Evolutionary conservation across 2,113 vertebrate genomes (phyloP).

Genomic region (Malurus melanocephalus): DNA sequence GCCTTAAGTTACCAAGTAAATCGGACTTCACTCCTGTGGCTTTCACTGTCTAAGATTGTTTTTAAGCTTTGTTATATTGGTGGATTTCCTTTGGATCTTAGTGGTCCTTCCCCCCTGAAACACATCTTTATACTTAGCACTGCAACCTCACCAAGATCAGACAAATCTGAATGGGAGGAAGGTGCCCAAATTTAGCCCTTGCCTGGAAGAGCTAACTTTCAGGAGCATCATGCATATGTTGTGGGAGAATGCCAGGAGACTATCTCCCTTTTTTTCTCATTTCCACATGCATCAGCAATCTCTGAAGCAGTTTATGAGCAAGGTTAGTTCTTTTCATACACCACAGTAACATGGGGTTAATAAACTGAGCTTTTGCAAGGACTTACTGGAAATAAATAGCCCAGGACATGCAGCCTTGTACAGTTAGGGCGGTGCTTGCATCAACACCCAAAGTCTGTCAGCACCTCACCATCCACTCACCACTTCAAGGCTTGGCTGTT

Average conservation of each 20-base stretch:
- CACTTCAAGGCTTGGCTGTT: neutral
- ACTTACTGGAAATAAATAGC: neutral
- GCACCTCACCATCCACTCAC: neutral
- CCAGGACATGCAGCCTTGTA: neutral
- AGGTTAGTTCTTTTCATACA: neutral
- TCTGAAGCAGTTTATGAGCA: neutral
- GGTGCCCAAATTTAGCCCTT: neutral
- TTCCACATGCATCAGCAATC: neutral
- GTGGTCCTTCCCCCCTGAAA: neutral
- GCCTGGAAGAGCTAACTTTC: neutral
- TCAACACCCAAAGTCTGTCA: neutral
- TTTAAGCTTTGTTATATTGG: neutral
- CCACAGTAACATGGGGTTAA: fast-evolving
- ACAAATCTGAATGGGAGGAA: neutral
- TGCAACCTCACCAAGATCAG: neutral
- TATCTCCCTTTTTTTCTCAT: neutral
- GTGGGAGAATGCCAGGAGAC: neutral
- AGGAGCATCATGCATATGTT: neutral
- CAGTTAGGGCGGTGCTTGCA: neutral
- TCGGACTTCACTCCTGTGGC: neutral
- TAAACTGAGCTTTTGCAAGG: neutral
- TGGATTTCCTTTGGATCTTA: neutral
- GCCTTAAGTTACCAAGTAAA: neutral
- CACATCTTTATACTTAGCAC: neutral
- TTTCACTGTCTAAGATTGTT: neutral